A percentile compares a stretch with the other conserved stretches of the same genome.
Conservation (phyloP, 2,113 vertebrate species). For the Antechinus stuartii region DNA sequence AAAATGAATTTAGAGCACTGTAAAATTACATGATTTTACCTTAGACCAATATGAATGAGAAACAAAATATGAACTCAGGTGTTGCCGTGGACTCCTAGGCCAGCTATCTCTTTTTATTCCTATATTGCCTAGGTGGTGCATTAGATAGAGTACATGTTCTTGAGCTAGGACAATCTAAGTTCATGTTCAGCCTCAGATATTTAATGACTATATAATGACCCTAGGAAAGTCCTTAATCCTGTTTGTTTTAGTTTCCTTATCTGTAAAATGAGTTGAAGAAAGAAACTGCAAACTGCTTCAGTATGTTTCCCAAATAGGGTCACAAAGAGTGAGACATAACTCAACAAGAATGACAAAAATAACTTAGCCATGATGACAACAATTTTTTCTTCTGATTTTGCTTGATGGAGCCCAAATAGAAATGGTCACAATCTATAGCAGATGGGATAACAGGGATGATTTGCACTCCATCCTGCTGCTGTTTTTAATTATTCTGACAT, state of each 20-base stretch:
- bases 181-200: not conserved
- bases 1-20: not conserved
- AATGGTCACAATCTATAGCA: not conserved
- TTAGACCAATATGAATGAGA: not conserved
- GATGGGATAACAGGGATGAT: not conserved
- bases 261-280: too few relatives aligned
- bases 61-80: not conserved
- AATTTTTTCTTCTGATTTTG: not conserved
- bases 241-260: too few relatives aligned
- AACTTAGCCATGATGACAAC: not conserved
- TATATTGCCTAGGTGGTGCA: not conserved
- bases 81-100: not conserved
- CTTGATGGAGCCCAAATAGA: not conserved
- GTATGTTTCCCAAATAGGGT: too few relatives aligned
- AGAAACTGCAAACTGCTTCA: too few relatives aligned
- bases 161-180: not conserved
- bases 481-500: not conserved
- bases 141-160: not conserved
- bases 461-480: not conserved
- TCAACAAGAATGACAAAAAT: not conserved
- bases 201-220: too few relatives aligned
- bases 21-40: not conserved
- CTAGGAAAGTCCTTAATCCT: too few relatives aligned
- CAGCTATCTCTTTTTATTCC: not conserved
- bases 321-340: too few relatives aligned